Evolutionary conservation across 1,140 invertebrate genomes (phyloP).

Genomic region (Drosophila equinoxialis): DNA sequence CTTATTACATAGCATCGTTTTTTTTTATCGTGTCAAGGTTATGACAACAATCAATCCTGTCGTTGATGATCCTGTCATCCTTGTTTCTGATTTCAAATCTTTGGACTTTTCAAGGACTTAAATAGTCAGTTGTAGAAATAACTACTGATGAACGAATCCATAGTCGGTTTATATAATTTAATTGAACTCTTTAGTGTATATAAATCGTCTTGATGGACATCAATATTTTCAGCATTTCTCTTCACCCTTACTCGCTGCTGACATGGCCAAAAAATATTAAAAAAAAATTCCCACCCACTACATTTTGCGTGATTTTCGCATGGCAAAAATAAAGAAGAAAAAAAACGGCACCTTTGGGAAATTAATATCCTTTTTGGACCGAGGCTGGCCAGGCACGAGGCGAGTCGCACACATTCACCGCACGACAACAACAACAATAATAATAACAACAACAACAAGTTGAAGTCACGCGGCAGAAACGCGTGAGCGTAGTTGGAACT

Average conservation of each 20-base stretch:
- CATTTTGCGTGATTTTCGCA: constrained; percentile 75
- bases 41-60: too few relatives aligned
- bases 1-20: too few relatives aligned
- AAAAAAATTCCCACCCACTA: constrained; percentile 5
- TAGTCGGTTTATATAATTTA: not conserved
- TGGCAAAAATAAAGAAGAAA: constrained; percentile 32
- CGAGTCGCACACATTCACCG: constrained; percentile 26
- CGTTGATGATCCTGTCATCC: too few relatives aligned
- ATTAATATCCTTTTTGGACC: constrained; percentile 79
- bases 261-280: too few relatives aligned
- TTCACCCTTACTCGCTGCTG: not conserved
- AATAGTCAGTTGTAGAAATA: too few relatives aligned
- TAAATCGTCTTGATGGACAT: not conserved
- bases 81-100: too few relatives aligned
- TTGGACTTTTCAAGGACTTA: too few relatives aligned
- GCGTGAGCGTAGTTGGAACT: constrained; percentile 70
- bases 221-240: not conserved
- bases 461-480: constrained; percentile 20
- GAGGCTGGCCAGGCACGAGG: constrained; percentile 46
- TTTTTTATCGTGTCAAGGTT: too few relatives aligned
- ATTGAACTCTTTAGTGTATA: not conserved
- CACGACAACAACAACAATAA: not conserved
- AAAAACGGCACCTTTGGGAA: constrained; percentile 81
- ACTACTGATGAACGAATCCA: too few relatives aligned
- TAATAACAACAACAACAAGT: constrained; percentile 18